A percentile compares a stretch with the other conserved stretches of the same genome.
Evolutionary conservation across 1,140 invertebrate genomes (phyloP).

Genomic region (Periplaneta americana): DNA sequence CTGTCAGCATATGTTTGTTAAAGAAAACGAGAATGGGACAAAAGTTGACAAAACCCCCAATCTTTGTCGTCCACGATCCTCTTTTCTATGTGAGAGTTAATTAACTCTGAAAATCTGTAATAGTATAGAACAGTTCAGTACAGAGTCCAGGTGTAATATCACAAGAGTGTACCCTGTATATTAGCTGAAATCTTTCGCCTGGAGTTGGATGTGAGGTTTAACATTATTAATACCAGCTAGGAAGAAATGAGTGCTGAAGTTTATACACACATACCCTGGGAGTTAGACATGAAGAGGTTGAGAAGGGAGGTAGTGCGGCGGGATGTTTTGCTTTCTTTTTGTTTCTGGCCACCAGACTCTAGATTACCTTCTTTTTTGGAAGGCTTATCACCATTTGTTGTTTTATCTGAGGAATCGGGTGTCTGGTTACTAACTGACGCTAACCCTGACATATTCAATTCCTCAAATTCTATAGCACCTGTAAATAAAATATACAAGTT

Average conservation of each 20-base stretch:
- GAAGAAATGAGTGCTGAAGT: constrained; percentile 1
- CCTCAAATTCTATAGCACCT: constrained; percentile 50
- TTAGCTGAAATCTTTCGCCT: not conserved
- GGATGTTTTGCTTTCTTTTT: constrained; percentile 59
- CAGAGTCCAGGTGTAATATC: too few relatives aligned
- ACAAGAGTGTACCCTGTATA: too few relatives aligned
- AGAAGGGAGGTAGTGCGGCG: constrained; percentile 88
- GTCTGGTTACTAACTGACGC: constrained; percentile 28
- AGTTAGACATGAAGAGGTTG: constrained; percentile 91
- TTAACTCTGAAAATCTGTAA: too few relatives aligned
- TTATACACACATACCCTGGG: constrained; percentile 68
- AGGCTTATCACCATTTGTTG: constrained; percentile 38
- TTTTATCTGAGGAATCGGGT: constrained; percentile 18
- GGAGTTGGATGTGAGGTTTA: not conserved
- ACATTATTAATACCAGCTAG: not conserved
- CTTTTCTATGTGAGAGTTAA: too few relatives aligned
- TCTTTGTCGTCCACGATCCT: too few relatives aligned
- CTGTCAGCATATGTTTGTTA: too few relatives aligned
- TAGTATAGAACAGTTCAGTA: too few relatives aligned
- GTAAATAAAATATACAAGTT: constrained; percentile 18
- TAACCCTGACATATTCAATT: constrained; percentile 37
- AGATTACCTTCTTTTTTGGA: constrained; percentile 44
- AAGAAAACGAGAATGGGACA: too few relatives aligned
- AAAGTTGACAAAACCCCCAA: too few relatives aligned
- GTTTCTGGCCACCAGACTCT: constrained; percentile 24